A percentile compares a stretch with the other conserved stretches of the same genome.
These are phyloP conservation scores for Helicoverpa zea DNA, from an alignment of 1,140 invertebrate species.

Conservation along the genomic window DNA sequence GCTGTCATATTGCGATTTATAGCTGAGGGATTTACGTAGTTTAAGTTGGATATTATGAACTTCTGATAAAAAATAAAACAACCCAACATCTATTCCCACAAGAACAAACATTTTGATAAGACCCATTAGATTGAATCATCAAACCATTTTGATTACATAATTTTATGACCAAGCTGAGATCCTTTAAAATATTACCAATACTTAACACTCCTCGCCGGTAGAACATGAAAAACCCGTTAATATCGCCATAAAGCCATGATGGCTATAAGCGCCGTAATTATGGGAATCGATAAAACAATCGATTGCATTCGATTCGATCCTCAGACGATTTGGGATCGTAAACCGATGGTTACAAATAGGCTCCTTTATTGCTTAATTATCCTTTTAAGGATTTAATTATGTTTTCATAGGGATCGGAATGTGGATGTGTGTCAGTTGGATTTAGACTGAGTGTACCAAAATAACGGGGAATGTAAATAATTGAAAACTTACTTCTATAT, in stretches of 20 bases:
- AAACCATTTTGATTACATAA: too few species aligned
- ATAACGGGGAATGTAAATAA: not conserved
- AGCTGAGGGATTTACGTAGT: too few species aligned
- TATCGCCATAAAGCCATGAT: conserved; percentile 39
- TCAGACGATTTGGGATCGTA: conserved; percentile 70
- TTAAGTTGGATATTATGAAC: too few species aligned
- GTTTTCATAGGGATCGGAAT: conserved; percentile 36
- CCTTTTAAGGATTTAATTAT: conserved; percentile 49
- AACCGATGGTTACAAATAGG: conserved; percentile 66
- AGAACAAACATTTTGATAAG: too few species aligned
- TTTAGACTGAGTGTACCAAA: not conserved
- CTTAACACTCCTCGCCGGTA: conserved; percentile 28
- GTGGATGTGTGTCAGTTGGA: conserved; percentile 5
- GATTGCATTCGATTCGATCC: conserved; percentile 59
- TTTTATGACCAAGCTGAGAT: conserved; percentile 2
- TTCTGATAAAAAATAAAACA: too few species aligned
- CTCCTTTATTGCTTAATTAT: conserved; percentile 52
- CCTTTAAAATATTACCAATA: conserved; percentile 39
- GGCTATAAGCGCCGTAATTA: conserved; percentile 61
- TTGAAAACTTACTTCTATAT: not conserved
- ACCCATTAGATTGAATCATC: too few species aligned
- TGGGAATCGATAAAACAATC: conserved; percentile 63
- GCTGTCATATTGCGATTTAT: too few species aligned
- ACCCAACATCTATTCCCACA: too few species aligned
- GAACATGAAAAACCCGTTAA: conserved; percentile 47